Evolutionary conservation across 2,888 invertebrate genomes (phyloP), one percentile per base, ranked within the genome.

Genomic region (Baccha elongata): DNA sequence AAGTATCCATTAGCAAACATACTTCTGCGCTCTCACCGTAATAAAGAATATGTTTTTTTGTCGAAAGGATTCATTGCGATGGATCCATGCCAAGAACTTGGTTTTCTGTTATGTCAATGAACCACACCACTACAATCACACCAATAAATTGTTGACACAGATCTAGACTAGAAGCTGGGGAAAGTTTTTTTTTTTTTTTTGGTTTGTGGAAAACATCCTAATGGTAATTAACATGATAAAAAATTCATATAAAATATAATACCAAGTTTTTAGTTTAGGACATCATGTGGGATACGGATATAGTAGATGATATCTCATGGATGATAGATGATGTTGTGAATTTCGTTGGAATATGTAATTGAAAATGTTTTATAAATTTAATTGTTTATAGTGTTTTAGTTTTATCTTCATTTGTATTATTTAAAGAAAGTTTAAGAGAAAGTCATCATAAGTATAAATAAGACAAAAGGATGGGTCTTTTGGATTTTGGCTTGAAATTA

Each of bases 211-310:
- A 58, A 81, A 48, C 60, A 75, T 58, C 37, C 40, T 69, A 55
- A 48, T 62, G 75, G 75, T 81, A 72, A 81, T 81, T 81, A 76
- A 67, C 71, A 76, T 80, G 44, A 69, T 80, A 80, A 74, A 74
- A 35, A 35, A 67, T 73, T 72, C 65, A 78, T 65, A 74, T 58
- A 15, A 10, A 21, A 21, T 23, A 26, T 21, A 11, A 53, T 35
- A 13, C 19, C 13, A 17, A n/a, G 17, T 23, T 55, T 67, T 35
- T 44, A 17, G 23, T 23, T n/a, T 55, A 50, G 6, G 40, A 42
- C 58, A 26, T 4, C 8, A 50, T 42, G 35, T 55, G 29, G 44
- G 17, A 35, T 40, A 37, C 11, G 37, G n/a, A n/a, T n/a, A n/a
- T n/a, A 23, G 17, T n/a, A 23, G 40, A 42, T 60, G 46, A n/a